Percentiles rank a stretch among this genome's conserved stretches.
These are phyloP conservation scores for Maniola hyperantus DNA, from an alignment of 2,888 invertebrate genomes.

Conservation along the genomic window DNA sequence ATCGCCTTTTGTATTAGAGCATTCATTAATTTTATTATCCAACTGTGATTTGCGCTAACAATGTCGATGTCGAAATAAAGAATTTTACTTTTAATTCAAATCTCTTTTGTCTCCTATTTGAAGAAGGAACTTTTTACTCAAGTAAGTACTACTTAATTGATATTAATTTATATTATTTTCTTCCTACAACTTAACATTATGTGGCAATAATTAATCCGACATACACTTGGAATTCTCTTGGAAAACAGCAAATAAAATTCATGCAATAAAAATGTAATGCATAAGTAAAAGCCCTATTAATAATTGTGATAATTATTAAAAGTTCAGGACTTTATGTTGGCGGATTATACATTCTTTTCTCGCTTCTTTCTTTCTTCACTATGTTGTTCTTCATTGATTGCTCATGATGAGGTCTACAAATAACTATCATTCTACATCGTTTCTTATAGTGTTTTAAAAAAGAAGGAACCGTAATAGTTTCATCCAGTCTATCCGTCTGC, in stretches of 20 bases:
- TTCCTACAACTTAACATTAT: neutral
- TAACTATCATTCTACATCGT: neutral
- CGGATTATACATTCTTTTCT: too few relatives aligned
- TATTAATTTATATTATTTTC: neutral
- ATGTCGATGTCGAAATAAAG: neutral
- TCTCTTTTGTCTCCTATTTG: neutral
- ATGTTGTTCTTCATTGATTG: neutral
- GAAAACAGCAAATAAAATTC: neutral
- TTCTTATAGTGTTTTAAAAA: too few relatives aligned
- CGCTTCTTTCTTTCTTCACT: too few relatives aligned
- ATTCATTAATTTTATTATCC: neutral
- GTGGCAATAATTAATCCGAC: conserved; percentile 13
- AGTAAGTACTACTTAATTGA: neutral
- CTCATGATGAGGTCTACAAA: neutral
- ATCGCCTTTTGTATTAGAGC: neutral
- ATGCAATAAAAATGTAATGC: neutral
- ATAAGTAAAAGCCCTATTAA: neutral
- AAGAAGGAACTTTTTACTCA: neutral
- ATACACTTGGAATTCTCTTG: neutral
- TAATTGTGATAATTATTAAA: too few relatives aligned
- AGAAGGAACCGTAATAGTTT: too few relatives aligned
- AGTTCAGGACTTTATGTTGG: too few relatives aligned
- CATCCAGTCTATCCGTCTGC: neutral
- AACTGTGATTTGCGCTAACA: conserved; percentile 1
- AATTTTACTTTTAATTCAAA: neutral